Evolutionary conservation across 2,888 invertebrate genomes (phyloP).

Genomic region (Dicycla oo): DNA sequence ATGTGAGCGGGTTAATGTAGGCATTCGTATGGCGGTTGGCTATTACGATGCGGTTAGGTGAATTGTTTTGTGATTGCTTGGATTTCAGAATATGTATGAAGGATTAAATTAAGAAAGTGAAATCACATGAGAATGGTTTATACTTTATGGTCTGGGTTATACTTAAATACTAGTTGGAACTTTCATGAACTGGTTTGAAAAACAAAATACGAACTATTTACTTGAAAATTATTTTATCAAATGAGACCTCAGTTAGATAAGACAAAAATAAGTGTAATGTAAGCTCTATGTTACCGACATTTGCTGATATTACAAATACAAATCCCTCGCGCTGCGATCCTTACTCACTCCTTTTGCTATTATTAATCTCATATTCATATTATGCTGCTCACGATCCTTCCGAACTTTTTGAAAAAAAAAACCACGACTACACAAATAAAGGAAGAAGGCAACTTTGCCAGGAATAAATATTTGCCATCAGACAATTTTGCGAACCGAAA

Average conservation of each 20-base stretch:
- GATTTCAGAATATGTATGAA: neutral
- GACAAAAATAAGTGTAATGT: neutral
- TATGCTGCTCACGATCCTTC: neutral
- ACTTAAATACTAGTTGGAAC: neutral
- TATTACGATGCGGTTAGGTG: conserved; percentile 17
- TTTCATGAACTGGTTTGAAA: neutral
- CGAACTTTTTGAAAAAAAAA: conserved; percentile 15
- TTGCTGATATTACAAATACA: neutral
- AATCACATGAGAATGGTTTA: neutral
- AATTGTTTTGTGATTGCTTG: conserved; percentile 32
- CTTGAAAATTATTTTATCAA: neutral
- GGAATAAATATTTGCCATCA: conserved; percentile 48
- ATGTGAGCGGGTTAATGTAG: conserved; percentile 19
- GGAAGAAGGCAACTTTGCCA: conserved; percentile 17
- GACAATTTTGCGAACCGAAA: conserved; percentile 44
- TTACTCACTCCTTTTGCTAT: neutral
- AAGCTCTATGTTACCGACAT: neutral
- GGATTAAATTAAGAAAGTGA: too few relatives aligned
- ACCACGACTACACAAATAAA: conserved; percentile 11
- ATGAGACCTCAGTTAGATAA: too few relatives aligned
- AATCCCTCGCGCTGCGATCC: neutral
- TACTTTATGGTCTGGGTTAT: neutral
- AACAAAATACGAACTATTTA: neutral
- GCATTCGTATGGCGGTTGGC: conserved; percentile 14
- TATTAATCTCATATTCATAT: conserved; percentile 9